phyloP scores from a whole-genome alignment of 2,113 vertebrate species.

The Hydrolagus affinis region DNA sequence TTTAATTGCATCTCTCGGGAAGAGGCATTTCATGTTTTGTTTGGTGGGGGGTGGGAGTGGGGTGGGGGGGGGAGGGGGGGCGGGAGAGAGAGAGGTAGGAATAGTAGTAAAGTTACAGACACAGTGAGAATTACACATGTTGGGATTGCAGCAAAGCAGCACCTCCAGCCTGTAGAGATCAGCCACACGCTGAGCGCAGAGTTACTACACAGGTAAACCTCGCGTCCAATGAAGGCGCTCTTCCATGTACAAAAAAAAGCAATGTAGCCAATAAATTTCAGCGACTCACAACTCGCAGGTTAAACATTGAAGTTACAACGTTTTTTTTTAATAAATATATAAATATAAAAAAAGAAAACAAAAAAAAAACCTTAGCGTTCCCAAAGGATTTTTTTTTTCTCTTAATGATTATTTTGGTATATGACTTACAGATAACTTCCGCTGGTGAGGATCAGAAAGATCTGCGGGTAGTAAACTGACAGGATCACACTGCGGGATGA shows the following conservation, averaged over 20 bases:
- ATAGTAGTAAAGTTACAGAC: neutral
- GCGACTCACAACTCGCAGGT: neutral
- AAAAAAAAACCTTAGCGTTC: neutral
- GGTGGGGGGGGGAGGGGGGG: neutral
- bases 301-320: neutral
- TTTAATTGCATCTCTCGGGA: no score
- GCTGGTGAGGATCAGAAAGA: constrained; percentile 95
- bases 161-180: no score
- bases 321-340: no score
- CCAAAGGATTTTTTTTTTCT: neutral
- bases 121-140: neutral
- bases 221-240: neutral
- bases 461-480: constrained; percentile 91
- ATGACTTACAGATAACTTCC: constrained; percentile 88
- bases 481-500: constrained; percentile 86
- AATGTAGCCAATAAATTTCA: neutral
- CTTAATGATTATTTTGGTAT: constrained; percentile 18
- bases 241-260: neutral
- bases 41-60: neutral
- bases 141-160: no score
- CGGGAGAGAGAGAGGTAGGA: neutral
- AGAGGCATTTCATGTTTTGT: no score
- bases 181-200: neutral
- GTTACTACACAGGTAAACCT: neutral
- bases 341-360: no score